phyloP scores from a whole-genome alignment of 2,113 vertebrate species.

The Ranitomeya imitator region DNA sequence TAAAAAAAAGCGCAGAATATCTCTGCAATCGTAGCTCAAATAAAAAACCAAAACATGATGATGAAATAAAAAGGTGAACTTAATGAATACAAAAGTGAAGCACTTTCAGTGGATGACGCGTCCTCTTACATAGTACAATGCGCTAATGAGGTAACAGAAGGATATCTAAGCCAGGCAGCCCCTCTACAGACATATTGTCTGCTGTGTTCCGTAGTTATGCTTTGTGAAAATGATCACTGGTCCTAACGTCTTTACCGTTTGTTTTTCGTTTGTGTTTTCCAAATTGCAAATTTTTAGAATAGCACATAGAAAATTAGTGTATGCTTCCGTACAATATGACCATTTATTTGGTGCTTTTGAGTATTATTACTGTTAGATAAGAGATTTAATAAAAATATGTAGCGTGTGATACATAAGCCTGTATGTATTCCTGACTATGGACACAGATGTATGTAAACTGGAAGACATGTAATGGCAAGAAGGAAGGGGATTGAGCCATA shows the following conservation, averaged over 20 bases:
- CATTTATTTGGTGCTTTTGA: not conserved
- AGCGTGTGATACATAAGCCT: not conserved
- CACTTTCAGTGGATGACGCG: too few species aligned
- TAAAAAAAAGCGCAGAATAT: too few species aligned
- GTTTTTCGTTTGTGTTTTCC: not conserved
- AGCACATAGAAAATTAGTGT: not conserved
- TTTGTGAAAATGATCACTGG: not conserved
- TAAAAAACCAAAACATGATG: too few species aligned
- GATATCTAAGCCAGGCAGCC: not conserved
- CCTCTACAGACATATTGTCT: not conserved
- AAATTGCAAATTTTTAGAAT: not conserved
- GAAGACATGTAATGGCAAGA: not conserved
- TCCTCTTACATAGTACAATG: not conserved
- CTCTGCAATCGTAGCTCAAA: too few species aligned
- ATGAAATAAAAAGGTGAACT: too few species aligned
- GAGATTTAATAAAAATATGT: not conserved
- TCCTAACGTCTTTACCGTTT: not conserved
- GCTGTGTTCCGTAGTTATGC: not conserved
- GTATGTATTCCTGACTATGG: not conserved
- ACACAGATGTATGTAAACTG: not conserved
- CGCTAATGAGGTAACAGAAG: not conserved
- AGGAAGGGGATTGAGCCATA: not conserved
- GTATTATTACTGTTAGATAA: not conserved
- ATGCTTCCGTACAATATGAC: not conserved
- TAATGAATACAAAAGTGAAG: too few species aligned